These are phyloP conservation scores for Apomyelois bistriatella DNA, from an alignment of 2,888 invertebrate genomes.

Conservation along the genomic window DNA sequence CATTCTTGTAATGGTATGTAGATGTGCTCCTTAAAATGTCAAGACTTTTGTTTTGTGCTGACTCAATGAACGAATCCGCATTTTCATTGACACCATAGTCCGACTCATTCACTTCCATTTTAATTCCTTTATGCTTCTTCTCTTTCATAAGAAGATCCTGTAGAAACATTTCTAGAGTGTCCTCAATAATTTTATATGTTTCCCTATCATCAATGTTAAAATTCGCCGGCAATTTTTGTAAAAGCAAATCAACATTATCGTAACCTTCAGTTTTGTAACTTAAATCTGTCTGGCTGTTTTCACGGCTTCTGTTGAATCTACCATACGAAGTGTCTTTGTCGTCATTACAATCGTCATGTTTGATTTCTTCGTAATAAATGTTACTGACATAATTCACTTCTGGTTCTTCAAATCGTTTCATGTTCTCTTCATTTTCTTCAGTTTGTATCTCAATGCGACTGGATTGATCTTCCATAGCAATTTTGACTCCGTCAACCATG, in stretches of 20 bases:
- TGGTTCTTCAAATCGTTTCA: background rate
- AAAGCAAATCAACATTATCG: background rate
- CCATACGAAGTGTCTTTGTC: background rate
- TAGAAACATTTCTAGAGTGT: background rate
- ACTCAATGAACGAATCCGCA: background rate
- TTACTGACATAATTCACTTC: background rate
- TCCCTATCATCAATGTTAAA: conserved; percentile 6
- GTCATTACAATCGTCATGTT: background rate
- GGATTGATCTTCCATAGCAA: background rate
- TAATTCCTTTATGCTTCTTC: background rate
- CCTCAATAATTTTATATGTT: background rate
- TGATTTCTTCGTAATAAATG: background rate
- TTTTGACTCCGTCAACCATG: background rate
- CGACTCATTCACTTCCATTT: background rate
- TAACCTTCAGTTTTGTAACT: background rate
- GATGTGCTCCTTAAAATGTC: background rate
- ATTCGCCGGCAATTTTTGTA: background rate
- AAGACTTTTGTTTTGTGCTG: background rate
- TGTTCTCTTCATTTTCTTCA: background rate
- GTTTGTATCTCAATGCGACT: conserved; percentile 1
- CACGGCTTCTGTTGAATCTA: background rate
- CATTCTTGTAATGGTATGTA: background rate
- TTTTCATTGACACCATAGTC: background rate
- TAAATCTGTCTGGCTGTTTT: background rate
- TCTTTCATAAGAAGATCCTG: background rate